These are phyloP conservation scores for Drosophila santomea DNA, from an alignment of 1,140 invertebrate genomes.

Conservation along the genomic window DNA sequence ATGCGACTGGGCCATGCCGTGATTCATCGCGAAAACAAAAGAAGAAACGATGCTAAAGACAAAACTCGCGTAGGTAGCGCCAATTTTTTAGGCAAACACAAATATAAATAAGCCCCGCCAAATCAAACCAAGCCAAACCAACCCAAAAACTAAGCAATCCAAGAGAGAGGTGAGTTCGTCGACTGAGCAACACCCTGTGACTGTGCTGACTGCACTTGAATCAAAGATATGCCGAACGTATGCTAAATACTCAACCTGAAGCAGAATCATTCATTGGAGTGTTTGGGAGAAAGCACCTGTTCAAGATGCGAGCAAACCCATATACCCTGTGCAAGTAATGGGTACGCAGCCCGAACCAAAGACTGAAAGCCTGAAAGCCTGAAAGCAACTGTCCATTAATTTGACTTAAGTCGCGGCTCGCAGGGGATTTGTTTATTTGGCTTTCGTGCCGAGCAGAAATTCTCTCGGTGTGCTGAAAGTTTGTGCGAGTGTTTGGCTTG, in stretches of 20 bases:
- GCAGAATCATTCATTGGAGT: no score
- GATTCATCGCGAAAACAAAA: conserved; percentile 62
- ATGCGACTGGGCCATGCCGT: conserved; percentile 18
- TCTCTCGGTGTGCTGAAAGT: conserved; percentile 7
- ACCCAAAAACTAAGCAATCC: not conserved
- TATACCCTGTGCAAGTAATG: conserved; percentile 1
- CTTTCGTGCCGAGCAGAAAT: conserved; percentile 13
- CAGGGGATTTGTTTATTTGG: conserved; percentile 55
- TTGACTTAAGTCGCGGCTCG: conserved; percentile 66
- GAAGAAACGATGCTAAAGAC: conserved; percentile 69
- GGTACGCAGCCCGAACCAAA: conserved; percentile 5
- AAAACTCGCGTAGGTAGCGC: conserved; percentile 74
- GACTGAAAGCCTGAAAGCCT: not conserved
- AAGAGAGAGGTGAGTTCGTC: not conserved
- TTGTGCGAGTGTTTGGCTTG: conserved; percentile 31
- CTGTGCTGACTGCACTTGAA: not conserved
- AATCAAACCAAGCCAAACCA: conserved; percentile 27
- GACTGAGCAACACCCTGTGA: conserved; percentile 2
- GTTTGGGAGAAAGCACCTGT: not conserved
- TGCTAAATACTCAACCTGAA: no score
- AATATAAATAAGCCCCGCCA: conserved; percentile 24
- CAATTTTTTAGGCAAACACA: conserved; percentile 76
- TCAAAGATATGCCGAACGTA: no score
- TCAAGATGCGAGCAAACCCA: not conserved
- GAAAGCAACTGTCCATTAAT: conserved; percentile 65